Evolutionary conservation across 64 coral and sea anemone species (phyloP).

Genomic region (Platygyra sinensis): DNA sequence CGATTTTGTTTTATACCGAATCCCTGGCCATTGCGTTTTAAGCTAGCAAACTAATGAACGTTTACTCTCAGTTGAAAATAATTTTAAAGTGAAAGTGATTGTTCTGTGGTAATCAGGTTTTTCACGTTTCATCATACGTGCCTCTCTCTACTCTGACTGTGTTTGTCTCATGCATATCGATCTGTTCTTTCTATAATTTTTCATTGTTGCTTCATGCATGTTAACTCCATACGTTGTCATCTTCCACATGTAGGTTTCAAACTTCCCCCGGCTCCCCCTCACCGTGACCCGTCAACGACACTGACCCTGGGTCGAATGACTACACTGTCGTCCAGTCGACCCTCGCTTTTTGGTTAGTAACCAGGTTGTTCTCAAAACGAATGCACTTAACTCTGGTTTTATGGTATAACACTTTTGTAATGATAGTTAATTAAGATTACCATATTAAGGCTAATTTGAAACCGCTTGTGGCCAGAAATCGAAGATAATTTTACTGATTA

Average conservation of each 20-base stretch:
- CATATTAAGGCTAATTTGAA: too few species aligned
- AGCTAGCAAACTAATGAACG: too few species aligned
- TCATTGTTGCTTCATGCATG: not conserved
- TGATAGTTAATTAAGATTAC: too few species aligned
- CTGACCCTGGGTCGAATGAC: slow-evolving; percentile 85
- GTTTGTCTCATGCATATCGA: too few species aligned
- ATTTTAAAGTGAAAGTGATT: not conserved
- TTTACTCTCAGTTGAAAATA: not conserved
- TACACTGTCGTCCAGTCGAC: slow-evolving; percentile 48
- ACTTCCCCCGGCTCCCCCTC: slow-evolving; percentile 69
- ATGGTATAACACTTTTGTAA: too few species aligned
- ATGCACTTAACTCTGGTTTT: not conserved
- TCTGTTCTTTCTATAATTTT: not conserved
- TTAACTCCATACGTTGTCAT: slow-evolving; percentile 2
- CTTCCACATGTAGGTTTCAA: slow-evolving; percentile 11
- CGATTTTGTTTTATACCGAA: too few species aligned
- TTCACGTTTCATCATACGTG: too few species aligned
- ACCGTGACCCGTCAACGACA: slow-evolving; percentile 86
- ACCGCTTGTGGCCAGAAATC: too few species aligned
- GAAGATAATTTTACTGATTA: too few species aligned
- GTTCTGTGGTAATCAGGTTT: not conserved
- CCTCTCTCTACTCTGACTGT: too few species aligned
- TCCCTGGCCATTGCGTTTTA: too few species aligned
- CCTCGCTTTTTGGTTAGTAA: slow-evolving; percentile 84
- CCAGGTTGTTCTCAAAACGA: not conserved